Base-by-base conservation (phyloP, 2,797 vertebrate genomes). In the Anableps anableps region DNA sequence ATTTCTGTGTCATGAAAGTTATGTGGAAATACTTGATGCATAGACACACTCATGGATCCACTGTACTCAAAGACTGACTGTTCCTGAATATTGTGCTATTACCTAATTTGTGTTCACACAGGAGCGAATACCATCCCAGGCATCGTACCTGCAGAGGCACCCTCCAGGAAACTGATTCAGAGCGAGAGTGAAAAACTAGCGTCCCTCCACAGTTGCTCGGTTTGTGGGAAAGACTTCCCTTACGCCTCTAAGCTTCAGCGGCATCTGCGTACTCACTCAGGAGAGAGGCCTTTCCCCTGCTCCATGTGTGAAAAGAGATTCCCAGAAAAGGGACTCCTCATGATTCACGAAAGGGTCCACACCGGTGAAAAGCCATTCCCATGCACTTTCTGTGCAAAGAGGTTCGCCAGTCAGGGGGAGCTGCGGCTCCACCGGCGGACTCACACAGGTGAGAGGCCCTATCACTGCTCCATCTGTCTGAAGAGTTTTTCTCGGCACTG, bases 401-500 rank as follows among this genome's bases (percentile, higher is more conserved):
- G 93, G 10, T 95, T 95, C 38, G 94, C 94, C n/a, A 94, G 94
- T 66, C 94, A 94, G 80, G 95, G 94, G 2, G 94, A 95, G 85
- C 92, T 95, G 23, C 80, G 94, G 77, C 88, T 95, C 9, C 95
- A 95, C 77, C 83, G 92, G 78, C 89, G 94, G 50, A 95, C 94
- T 0, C 95, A 95, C 88, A 95, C 95, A 0, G 95, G 95, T 0
- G 95, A 94, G 80, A 80, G 94, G 81, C 94, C 94, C 26, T 95
- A 95, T 66, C 92, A 91, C 85, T 95, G 94, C 86, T 91, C 90
- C 75, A 89, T 94, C 76, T 95, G 95, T 17, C 86, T 93, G 34
- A 94, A 95, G 87, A 95, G 92, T 78, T 95, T 95, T 55, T 95
- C 93, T 43, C 91, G 93, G 0, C 95, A 95, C 84, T 95, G 94